These are phyloP conservation scores for Meloidogyne chitwoodi DNA, from an alignment of 1,140 invertebrate species.

Conservation along the genomic window DNA sequence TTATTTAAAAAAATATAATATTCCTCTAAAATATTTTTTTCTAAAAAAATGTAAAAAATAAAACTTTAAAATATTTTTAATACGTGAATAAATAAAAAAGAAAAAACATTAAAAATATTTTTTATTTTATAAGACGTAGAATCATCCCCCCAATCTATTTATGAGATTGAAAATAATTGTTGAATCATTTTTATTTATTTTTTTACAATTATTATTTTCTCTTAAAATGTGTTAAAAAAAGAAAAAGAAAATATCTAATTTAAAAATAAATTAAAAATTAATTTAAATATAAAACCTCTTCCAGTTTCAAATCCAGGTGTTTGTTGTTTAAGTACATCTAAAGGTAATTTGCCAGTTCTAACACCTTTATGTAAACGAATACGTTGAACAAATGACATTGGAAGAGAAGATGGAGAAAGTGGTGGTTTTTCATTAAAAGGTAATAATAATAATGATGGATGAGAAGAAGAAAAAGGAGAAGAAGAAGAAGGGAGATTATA, in stretches of 20 bases:
- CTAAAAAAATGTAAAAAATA: too few species aligned
- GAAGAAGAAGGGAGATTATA: neutral
- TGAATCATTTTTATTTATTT: neutral
- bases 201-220: neutral
- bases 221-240: too few species aligned
- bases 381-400: constrained; percentile 29
- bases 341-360: constrained; percentile 33
- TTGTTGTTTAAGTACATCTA: constrained; percentile 22
- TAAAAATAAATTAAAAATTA: too few species aligned
- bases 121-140: neutral
- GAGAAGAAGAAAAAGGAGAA: neutral
- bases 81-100: neutral
- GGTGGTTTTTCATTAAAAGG: neutral
- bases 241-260: too few species aligned
- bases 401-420: neutral
- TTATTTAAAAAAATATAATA: too few species aligned
- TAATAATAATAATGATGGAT: neutral
- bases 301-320: neutral
- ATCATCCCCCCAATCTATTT: neutral
- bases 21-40: too few species aligned
- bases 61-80: too few species aligned
- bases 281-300: constrained; percentile 1
- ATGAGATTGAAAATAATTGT: neutral
- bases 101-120: neutral
- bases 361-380: constrained; percentile 36